Base-by-base conservation (phyloP, 2,797 vertebrate genomes). In the Takifugu ocellatus region DNA sequence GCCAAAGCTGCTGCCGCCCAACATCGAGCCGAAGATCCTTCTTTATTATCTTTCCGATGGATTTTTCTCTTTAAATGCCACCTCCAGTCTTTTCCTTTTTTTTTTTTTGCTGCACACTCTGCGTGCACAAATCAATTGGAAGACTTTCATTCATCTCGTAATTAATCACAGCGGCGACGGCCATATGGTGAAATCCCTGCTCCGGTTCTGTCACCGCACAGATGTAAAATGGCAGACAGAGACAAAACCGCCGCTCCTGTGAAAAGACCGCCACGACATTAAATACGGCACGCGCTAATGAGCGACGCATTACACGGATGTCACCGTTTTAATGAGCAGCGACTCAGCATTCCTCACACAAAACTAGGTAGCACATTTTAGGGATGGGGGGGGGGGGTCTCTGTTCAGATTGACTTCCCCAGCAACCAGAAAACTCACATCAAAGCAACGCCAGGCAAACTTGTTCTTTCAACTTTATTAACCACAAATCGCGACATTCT, bases 181-280 rank as follows among this genome's bases (percentile, higher is more conserved):
- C 76, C 84, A 85, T 87, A 88, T 83, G 84, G 62, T 84, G 69
- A 84, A 84, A 81, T 82, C 76, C 76, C 75, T 78, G 84, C 74
- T 82, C 67, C 68, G 43, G 65, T 63, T 53, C 52, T 51, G n/a
- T 36, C 25, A 49, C 14, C 46, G 48, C 68, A 59, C 63, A 47
- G 68, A 74, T 53, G 64, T 53, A 66, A 68, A 56, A 50, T 45
- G 57, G 29, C n/a, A 60, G 75, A 21, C 66, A 72, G 54, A 52
- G 61, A 83, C 52, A 21, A 82, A 79, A 77, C 54, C 17, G 44
- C 16, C 27, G 67, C 58, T 12, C 46, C 48, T 51, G 15, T n/a
- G 17, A 21, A 75, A 54, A 36, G 45, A 65, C 61, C 53, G 74
- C 58, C 36, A 63, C 78, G 46, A 76, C 66, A 46, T 49, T 65